Evolutionary conservation across 2,113 vertebrate genomes (phyloP).

Genomic region (Myotis yumanensis): DNA sequence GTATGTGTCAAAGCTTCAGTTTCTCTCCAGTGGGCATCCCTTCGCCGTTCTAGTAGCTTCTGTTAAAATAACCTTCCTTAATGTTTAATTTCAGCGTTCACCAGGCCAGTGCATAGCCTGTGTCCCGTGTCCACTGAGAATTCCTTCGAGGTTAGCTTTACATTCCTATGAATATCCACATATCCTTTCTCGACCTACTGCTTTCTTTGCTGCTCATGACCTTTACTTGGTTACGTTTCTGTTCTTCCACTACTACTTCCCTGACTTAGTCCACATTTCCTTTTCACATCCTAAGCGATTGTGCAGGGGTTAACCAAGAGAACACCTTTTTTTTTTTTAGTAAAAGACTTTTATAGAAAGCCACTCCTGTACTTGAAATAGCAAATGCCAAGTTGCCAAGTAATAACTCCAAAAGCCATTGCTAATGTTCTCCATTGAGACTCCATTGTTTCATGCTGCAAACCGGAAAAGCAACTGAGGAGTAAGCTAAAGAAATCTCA

Average conservation of each 20-base stretch:
- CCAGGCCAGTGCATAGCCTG: fast-evolving
- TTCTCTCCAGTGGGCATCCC: background rate
- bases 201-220: background rate
- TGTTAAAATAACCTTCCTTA: background rate
- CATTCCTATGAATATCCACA: background rate
- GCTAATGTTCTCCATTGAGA: background rate
- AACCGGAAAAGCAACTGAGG: background rate
- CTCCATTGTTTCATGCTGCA: background rate
- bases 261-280: background rate
- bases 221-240: background rate
- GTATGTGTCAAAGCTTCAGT: background rate
- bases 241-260: background rate
- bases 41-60: background rate
- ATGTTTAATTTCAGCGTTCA: background rate
- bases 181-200: no score
- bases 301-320: background rate
- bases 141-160: background rate
- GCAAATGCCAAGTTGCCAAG: background rate
- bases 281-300: background rate
- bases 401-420: background rate
- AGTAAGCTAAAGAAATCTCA: slow-evolving; percentile 4
- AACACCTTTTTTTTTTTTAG: background rate
- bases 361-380: background rate
- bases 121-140: background rate
- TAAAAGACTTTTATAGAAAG: background rate